Base-by-base conservation (phyloP, 2,888 invertebrate species). In the Cotesia congregata region DNA sequence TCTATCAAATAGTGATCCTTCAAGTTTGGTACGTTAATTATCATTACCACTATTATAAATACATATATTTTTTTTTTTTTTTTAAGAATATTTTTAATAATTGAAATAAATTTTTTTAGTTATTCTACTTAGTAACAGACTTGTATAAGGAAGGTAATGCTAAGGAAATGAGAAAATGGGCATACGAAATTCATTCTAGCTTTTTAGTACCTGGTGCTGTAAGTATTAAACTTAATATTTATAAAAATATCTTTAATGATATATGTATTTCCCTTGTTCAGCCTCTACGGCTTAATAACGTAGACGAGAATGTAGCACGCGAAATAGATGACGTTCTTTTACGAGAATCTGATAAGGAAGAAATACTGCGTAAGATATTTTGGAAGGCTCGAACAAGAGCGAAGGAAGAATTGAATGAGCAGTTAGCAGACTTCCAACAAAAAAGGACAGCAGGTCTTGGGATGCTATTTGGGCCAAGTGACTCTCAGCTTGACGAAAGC, bases 181-280 rank as follows among this genome's bases (percentile, higher is more conserved):
- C 98, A 3, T 99, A 98, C 91, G 99, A 99, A 92, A 97, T 99
- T 87, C 97, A 98, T 91, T 98, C 98, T 82, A 96, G 97, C 86
- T 98, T 98, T 91, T 91, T 97, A 78, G 95, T 97, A 86, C 97
- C 97, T 79, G 94, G 94, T 85, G 96, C 97, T 83, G 95, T 95
- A 88, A 92, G 93, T 92, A 84, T 78, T 59, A 2, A 65, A 65
- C 4, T 20, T 9, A 15, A 40, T 1, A 7, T 17, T 20, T 12
- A 40, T 69, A 20, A 9, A 6, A 65, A 62, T 60, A 9, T 59
- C 17, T 61, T 30, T 30, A 30, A 30, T 30, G 3, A 30, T 30
- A 30, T 30, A 30, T 30, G 30, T 30, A 30, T 30, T 30, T 30
- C 3, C 30, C 3, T 30, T 30, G 12, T 86, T 89, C 91, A 15